Evolutionary conservation across 2,888 invertebrate species (phyloP).

Genomic region (Lycophotia porphyrea): DNA sequence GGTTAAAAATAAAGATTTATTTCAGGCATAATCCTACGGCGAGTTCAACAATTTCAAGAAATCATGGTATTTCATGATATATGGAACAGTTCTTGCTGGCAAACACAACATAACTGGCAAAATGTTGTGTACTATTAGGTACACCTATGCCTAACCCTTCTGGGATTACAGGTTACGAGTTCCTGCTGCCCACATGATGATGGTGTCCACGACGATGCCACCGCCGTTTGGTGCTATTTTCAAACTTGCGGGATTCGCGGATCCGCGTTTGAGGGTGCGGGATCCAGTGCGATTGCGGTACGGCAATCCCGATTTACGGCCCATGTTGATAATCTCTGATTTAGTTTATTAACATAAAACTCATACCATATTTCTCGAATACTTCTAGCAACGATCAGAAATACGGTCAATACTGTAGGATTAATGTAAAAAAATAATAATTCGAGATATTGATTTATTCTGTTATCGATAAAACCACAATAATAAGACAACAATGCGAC

Average conservation of each 20-base stretch:
- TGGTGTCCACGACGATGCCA: neutral
- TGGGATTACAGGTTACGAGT: too few species aligned
- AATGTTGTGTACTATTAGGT: too few species aligned
- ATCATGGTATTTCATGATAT: too few species aligned
- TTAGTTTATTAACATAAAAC: neutral
- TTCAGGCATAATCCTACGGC: neutral
- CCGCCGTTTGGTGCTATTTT: neutral
- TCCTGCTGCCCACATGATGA: neutral
- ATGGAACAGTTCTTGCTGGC: neutral
- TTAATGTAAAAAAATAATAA: neutral
- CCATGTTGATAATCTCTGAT: neutral
- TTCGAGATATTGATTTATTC: neutral
- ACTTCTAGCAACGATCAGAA: neutral
- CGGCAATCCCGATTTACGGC: neutral
- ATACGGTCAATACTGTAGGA: neutral
- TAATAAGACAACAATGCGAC: neutral
- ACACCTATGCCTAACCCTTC: too few species aligned
- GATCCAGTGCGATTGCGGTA: neutral
- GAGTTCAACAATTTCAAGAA: too few species aligned
- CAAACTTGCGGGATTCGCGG: neutral
- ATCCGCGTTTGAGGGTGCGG: neutral
- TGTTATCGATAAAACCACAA: neutral
- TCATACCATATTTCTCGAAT: neutral
- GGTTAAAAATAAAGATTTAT: neutral
- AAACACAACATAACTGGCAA: too few species aligned